Conservation (phyloP, 1,140 invertebrate genomes). For the Drosophila insularis region DNA sequence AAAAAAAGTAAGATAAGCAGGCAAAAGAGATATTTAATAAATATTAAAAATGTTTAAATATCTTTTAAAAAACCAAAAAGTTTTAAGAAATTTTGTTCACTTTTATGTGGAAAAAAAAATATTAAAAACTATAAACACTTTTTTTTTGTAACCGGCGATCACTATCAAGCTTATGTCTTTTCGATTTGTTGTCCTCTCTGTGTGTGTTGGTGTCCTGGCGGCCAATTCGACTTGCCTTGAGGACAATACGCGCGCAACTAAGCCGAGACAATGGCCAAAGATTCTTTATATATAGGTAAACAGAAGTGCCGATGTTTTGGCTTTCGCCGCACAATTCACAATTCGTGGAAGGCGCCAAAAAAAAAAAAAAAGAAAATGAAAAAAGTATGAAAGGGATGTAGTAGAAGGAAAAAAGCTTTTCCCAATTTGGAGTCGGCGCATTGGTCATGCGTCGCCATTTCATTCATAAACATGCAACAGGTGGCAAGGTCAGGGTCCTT, state of each 20-base stretch:
- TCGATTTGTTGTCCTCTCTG: not conserved
- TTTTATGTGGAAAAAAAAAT: too few species aligned
- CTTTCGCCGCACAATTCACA: conserved; percentile 31
- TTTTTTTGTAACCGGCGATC: not conserved
- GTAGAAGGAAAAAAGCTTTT: conserved; percentile 50
- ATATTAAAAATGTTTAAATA: too few species aligned
- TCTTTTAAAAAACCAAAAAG: too few species aligned
- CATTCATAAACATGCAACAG: conserved; percentile 73
- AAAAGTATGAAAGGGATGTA: not conserved
- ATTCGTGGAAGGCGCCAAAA: conserved; percentile 65
- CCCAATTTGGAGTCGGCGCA: conserved; percentile 39
- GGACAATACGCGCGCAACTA: conserved; percentile 71
- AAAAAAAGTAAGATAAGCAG: too few species aligned
- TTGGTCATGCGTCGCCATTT: conserved; percentile 20
- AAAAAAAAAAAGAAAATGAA: too few species aligned
- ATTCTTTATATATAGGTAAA: conserved; percentile 54
- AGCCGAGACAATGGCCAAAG: conserved; percentile 62
- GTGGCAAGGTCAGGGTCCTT: conserved; percentile 66
- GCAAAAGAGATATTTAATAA: too few species aligned
- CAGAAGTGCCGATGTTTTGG: conserved; percentile 1
- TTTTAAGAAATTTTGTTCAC: too few species aligned
- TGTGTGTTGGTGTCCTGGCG: not conserved
- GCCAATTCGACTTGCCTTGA: conserved; percentile 35
- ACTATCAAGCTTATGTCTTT: not conserved
- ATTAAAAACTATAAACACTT: too few species aligned